Conservation (phyloP, 1,140 invertebrate genomes). For the Vollenhovia emeryi region DNA sequence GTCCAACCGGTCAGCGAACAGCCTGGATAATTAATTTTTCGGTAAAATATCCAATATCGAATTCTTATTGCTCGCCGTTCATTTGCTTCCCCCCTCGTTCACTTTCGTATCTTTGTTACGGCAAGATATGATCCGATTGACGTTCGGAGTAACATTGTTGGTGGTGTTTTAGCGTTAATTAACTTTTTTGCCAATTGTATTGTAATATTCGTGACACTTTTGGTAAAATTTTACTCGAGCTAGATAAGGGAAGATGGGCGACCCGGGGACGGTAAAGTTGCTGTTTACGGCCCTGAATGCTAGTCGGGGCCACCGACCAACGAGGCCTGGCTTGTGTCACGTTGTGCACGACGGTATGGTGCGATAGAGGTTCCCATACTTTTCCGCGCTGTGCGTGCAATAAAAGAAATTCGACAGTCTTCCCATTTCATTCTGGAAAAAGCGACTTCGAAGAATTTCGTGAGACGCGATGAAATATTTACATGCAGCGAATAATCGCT, state of each 20-base stretch:
- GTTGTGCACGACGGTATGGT: slow-evolving; percentile 58
- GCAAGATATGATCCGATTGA: neutral
- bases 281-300: slow-evolving; percentile 38
- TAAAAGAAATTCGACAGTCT: neutral
- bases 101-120: neutral
- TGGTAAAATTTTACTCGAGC: neutral
- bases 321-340: slow-evolving; percentile 55
- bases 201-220: neutral
- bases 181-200: neutral
- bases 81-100: neutral
- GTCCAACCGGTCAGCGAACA: neutral
- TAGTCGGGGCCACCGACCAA: slow-evolving; percentile 57
- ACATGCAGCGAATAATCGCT: neutral
- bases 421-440: neutral
- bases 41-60: neutral
- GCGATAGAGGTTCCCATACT: slow-evolving; percentile 47
- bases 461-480: neutral
- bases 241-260: slow-evolving; percentile 6
- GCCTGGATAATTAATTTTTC: neutral
- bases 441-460: neutral
- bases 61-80: neutral
- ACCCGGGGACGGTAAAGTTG: neutral
- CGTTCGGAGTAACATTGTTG: neutral
- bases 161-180: neutral
- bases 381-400: neutral